Percentiles rank a stretch among this genome's conserved stretches.
Conservation (phyloP, 2,797 vertebrate genomes). For the Craterocephalus amniculus region DNA sequence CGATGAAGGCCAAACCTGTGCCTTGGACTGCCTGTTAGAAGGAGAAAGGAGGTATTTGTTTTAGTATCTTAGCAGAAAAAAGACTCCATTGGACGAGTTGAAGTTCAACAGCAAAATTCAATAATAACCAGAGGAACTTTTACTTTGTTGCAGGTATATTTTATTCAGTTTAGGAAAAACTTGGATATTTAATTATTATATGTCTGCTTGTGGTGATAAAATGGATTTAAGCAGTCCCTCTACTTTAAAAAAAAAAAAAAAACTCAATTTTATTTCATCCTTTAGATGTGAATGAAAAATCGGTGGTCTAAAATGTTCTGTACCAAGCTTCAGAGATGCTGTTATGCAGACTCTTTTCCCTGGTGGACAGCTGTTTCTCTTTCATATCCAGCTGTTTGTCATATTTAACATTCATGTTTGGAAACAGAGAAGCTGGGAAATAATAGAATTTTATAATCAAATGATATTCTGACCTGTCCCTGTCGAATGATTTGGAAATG, state of each 20-base stretch:
- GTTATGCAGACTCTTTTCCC: background rate
- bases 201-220: background rate
- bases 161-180: background rate
- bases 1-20: constrained; percentile 97
- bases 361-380: background rate
- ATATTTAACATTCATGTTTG: background rate
- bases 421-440: no score
- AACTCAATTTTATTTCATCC: background rate
- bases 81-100: background rate
- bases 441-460: background rate
- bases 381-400: background rate
- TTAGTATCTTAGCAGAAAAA: background rate
- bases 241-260: background rate
- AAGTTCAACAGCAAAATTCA: background rate
- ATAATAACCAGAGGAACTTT: background rate
- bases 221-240: background rate
- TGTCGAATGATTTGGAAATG: no score
- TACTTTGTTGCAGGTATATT: background rate
- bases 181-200: background rate
- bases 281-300: background rate
- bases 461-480: background rate
- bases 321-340: background rate
- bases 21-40: constrained; percentile 91
- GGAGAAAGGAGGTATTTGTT: background rate
- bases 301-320: background rate